Base-by-base conservation (phyloP, 53 echinoderm and acorn worm species). In the Patiria pectinifera region DNA sequence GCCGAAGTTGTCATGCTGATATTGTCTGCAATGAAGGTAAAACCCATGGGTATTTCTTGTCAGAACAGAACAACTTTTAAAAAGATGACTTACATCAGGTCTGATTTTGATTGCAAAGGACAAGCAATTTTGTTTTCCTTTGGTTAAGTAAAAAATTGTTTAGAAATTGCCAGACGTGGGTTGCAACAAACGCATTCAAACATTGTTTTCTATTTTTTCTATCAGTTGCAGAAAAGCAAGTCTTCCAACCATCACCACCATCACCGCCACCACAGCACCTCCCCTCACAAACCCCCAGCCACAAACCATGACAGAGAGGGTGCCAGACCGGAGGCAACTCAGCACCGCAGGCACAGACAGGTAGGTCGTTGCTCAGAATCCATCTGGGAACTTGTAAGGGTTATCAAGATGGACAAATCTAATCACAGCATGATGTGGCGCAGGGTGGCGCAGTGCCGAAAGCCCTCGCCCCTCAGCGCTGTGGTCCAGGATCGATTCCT, bases 1-100 rank as follows among this genome's bases (percentile, higher is more conserved):
- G 78, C 96, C 61, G 98, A 98, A 59, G 93, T 94, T 19, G 94
- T 97, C 43, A 91, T 98, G 43, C 92, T 98, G 62, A 94, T 98
- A 35, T 76, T 95, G 46, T 93, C 95, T 48, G 95, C 97, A 9
- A 94, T 95, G 62, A 97, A 94, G 96, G 98, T 98, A 93, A 66
- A 91, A 66, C 48, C 35, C 35, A 47, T 80, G 22, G 83, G 60
- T 11, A 69, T 85, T 61, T 47, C 13, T 45, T 11, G 44, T 63
- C 3, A 71, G 49, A 19, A 69, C 25, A 70, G 16, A 85, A 43
- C 16, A 9, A 8, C 44, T 47, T 43, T 69, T 4, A 8, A 45
- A 2, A 15, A 76, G 1, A 35, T 35, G 23, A 23, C 25, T 43
- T 76, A n/a, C 7, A 0, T 26, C 25, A 23, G 5, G 3, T 11